Conservation (phyloP, 2,113 vertebrate genomes). For the Protobothrops mucrosquamatus region DNA sequence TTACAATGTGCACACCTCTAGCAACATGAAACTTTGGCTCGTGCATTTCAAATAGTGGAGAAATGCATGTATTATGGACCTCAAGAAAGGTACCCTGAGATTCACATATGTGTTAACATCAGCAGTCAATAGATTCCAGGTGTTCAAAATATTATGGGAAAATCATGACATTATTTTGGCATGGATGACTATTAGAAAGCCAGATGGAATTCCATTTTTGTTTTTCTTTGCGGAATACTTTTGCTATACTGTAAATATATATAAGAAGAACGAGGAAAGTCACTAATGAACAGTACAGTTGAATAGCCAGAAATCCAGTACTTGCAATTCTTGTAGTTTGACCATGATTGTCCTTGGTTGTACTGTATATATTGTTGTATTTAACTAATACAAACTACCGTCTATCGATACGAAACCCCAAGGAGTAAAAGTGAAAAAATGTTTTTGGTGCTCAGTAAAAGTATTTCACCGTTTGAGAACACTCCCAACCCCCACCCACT, state of each 20-base stretch:
- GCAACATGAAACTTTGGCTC: not conserved
- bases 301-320: not conserved
- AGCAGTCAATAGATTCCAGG: not conserved
- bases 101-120: not conserved
- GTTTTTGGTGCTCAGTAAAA: too few species aligned
- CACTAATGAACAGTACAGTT: slow-evolving; percentile 14
- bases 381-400: slow-evolving; percentile 29
- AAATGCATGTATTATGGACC: not conserved
- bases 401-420: too few species aligned
- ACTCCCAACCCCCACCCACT: too few species aligned
- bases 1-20: not conserved
- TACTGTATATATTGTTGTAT: not conserved
- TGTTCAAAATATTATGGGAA: not conserved
- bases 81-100: not conserved
- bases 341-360: not conserved
- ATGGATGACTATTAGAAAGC: not conserved
- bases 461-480: too few species aligned
- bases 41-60: not conserved
- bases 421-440: too few species aligned
- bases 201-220: not conserved
- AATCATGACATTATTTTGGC: not conserved
- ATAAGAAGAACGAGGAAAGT: not conserved
- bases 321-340: not conserved
- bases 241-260: not conserved
- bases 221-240: not conserved